Evolutionary conservation across 2,888 invertebrate species (phyloP), one percentile per base, ranked within the genome.

Genomic region (Ophonus ardosiacus): DNA sequence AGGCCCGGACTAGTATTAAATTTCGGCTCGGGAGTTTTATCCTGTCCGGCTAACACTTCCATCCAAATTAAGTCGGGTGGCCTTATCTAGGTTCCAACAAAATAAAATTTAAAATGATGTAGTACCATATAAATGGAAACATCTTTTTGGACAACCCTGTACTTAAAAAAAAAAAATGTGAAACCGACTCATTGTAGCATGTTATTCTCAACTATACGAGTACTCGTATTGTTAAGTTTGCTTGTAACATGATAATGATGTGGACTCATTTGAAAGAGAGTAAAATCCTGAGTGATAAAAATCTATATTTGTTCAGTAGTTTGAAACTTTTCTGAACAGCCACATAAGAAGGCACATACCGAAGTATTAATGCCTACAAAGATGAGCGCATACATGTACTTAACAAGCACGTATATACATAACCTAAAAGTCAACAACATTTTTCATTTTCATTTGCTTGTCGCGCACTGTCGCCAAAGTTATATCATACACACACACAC

Each of bases 401-500:
- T 43, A 40, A 74, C 43, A 74, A 74, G 78, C 56, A 51, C 43
- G 78, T 78, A 31, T 31, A 78, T 31, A 57, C 57, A 78, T 78
- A 78, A 78, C 78, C 31, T 57, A n/a, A 40, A 78, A 78, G 57
- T 57, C 56, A 78, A 78, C 57, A 78, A 15, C 15, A 78, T 78
- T 78, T 78, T 78, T 51, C 17, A 24, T 57, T 78, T 78, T 78
- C 71, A 74, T 74, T 74, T 74, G 43, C 57, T 78, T 57, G 78
- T 78, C 57, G 56, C 78, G 78, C 78, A 78, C 57, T 78, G 78
- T 78, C 78, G 78, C 78, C 78, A 78, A 78, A 78, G 78, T 31
- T 6, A 24, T 78, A 57, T 31, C 40, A 74, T 51, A 74, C 71
- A 40, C 51, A 74, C 40, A 40, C 18, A 17, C n/a, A n/a, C 15